Percentiles rank a stretch among this genome's conserved stretches.
Evolutionary conservation across 2,888 invertebrate species (phyloP).

Genomic region (Cephus pulcher): DNA sequence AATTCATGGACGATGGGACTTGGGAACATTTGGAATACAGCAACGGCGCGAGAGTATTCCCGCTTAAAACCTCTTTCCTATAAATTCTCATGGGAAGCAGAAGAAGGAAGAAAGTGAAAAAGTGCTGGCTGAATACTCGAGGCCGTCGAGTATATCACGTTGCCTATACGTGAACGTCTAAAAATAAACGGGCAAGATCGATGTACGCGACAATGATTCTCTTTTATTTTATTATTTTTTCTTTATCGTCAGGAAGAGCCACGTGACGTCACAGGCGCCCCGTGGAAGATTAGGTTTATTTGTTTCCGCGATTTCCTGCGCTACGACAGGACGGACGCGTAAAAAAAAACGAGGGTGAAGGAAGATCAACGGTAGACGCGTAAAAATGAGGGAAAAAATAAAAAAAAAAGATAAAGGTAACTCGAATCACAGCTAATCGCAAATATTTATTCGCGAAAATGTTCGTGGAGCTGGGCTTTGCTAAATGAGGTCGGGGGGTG

Average conservation of each 20-base stretch:
- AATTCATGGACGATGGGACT: slow-evolving; percentile 33
- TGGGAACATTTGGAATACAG: slow-evolving; percentile 1
- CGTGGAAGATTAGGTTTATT: not conserved
- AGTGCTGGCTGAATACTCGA: not conserved
- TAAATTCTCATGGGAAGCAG: not conserved
- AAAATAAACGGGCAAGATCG: not conserved
- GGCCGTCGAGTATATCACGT: not conserved
- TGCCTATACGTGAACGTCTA: not conserved
- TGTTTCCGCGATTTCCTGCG: not conserved
- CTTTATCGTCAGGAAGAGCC: not conserved
- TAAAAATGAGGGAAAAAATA: not conserved
- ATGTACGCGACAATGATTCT: not conserved
- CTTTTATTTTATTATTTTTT: not conserved
- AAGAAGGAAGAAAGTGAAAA: not conserved
- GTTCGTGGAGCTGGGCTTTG: not conserved
- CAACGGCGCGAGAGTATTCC: not conserved
- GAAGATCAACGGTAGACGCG: not conserved
- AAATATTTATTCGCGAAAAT: not conserved
- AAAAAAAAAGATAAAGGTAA: not conserved
- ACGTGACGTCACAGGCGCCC: not conserved
- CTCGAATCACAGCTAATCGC: not conserved
- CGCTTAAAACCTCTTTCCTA: not conserved
- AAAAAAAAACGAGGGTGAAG: not conserved
- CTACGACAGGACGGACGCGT: not conserved
- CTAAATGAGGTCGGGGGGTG: not conserved